Evolutionary conservation across 2,113 vertebrate genomes (phyloP).

Genomic region (Panthera tigris): DNA sequence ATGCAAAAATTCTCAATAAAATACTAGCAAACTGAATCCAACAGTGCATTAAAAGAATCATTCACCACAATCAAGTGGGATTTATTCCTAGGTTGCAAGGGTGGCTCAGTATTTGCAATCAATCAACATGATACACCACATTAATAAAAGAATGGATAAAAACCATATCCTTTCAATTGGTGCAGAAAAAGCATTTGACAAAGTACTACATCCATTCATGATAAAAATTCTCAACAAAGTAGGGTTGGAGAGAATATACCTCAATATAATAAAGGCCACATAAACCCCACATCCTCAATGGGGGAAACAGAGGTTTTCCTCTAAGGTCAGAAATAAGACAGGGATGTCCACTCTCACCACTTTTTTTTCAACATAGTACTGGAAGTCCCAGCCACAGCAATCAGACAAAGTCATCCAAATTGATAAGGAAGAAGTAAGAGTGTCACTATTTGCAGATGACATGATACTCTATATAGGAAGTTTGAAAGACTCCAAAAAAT

Average conservation of each 20-base stretch:
- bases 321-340: neutral
- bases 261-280: neutral
- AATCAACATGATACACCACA: neutral
- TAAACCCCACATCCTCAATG: neutral
- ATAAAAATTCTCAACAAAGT: neutral
- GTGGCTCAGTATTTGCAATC: neutral
- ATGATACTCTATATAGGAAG: neutral
- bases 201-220: neutral
- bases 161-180: neutral
- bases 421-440: neutral
- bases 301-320: neutral
- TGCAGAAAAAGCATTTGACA: neutral
- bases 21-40: neutral
- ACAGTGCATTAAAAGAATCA: neutral
- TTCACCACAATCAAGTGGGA: neutral
- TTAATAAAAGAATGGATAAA: neutral
- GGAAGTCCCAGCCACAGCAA: neutral
- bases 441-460: neutral
- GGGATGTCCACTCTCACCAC: neutral
- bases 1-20: neutral
- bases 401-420: neutral
- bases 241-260: neutral
- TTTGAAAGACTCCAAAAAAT: neutral
- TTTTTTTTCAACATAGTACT: neutral
- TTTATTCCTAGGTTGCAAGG: neutral